phyloP scores from a whole-genome alignment of 2,888 invertebrate genomes.

The Hyles lineata region DNA sequence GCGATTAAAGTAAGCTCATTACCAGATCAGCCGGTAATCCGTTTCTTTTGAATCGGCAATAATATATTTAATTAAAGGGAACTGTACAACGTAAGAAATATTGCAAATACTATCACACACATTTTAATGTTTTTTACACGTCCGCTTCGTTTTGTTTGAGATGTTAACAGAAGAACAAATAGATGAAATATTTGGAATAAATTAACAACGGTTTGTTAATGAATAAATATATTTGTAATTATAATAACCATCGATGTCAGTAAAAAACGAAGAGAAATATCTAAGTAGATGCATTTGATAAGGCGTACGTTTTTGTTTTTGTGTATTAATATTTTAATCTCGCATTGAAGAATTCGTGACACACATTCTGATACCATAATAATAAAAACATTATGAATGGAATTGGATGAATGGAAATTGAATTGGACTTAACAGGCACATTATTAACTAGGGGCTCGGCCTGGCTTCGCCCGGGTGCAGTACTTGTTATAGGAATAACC shows the following conservation, averaged over 20 bases:
- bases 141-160: neutral
- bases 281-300: slow-evolving; percentile 4
- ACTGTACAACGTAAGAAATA: neutral
- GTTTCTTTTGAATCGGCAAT: slow-evolving; percentile 35
- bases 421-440: no score
- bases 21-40: slow-evolving; percentile 11
- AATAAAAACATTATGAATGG: neutral
- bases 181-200: neutral
- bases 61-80: slow-evolving; percentile 11
- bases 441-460: no score
- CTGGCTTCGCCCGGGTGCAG: no score
- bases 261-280: neutral
- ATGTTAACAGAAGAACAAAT: neutral
- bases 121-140: neutral
- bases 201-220: neutral
- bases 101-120: neutral
- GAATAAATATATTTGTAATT: slow-evolving; percentile 18
- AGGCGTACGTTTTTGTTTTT: neutral
- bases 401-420: no score
- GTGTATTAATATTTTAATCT: neutral
- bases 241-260: neutral
- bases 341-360: neutral
- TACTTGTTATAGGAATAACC: no score
- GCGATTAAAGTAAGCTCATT: slow-evolving; percentile 17
- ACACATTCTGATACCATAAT: neutral